phyloP scores from a whole-genome alignment of 2,888 invertebrate species.

The Periphyllus acericola region DNA sequence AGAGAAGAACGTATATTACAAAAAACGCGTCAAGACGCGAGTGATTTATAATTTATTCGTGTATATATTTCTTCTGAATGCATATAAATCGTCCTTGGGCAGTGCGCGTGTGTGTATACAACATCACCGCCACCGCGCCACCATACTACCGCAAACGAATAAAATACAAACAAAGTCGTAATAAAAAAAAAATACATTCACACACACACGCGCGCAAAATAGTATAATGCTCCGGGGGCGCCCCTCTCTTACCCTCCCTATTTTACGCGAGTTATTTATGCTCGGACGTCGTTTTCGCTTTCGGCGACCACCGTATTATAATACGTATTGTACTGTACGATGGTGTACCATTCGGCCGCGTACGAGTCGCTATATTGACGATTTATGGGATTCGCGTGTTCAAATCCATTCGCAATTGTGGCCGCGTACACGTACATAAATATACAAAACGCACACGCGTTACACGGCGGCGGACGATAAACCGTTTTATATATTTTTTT shows the following conservation, averaged over 20 bases:
- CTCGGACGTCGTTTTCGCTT: conserved; percentile 45
- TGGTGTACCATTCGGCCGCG: background rate
- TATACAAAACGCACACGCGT: background rate
- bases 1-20: background rate
- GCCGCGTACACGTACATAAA: conserved; percentile 23
- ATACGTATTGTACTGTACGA: background rate
- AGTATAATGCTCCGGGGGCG: conserved; percentile 25
- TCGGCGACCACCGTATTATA: conserved; percentile 53
- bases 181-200: conserved; percentile 24
- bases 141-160: conserved; percentile 33
- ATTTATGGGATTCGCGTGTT: conserved; percentile 57
- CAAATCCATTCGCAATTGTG: conserved; percentile 41
- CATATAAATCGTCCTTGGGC: conserved; percentile 60
- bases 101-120: background rate
- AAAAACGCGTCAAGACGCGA: conserved; percentile 51
- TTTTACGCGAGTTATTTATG: conserved; percentile 51
- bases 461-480: background rate
- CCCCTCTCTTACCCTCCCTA: background rate
- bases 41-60: conserved; percentile 60
- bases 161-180: conserved; percentile 52
- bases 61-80: conserved; percentile 51
- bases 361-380: conserved; percentile 18
- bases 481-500: background rate
- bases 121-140: conserved; percentile 14
- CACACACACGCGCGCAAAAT: conserved; percentile 18